A percentile compares a stretch with the other conserved stretches of the same genome.
Evolutionary conservation across 2,797 vertebrate species (phyloP).

Genomic region (Borostomias antarcticus): DNA sequence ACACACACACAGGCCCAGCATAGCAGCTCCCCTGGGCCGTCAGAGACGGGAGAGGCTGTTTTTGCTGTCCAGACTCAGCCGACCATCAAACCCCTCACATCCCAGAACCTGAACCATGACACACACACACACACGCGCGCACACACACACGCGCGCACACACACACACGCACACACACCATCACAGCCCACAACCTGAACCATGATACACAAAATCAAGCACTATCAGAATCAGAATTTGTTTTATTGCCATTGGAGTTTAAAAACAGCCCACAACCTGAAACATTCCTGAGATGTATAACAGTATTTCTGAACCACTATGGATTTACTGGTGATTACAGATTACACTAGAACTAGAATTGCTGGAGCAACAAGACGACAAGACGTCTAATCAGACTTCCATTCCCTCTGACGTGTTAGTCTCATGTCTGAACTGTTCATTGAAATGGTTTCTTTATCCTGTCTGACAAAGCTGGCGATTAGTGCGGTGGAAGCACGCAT

Average conservation of each 20-base stretch:
- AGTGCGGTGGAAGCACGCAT: too few species aligned
- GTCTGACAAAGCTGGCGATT: constrained; percentile 68
- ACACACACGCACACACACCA: too few species aligned
- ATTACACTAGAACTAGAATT: constrained; percentile 3
- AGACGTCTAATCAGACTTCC: constrained; percentile 35
- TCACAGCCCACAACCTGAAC: too few species aligned
- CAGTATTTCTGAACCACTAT: too few species aligned
- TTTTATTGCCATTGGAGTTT: too few species aligned
- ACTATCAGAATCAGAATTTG: too few species aligned
- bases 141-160: too few species aligned
- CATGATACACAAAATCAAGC: too few species aligned
- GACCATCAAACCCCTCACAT: constrained; percentile 8
- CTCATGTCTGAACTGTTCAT: constrained; percentile 56
- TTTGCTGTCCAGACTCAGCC: not conserved
- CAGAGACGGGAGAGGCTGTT: constrained; percentile 1
- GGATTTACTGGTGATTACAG: not conserved
- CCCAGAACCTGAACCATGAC: not conserved
- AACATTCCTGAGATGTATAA: too few species aligned
- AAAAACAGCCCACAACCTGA: too few species aligned
- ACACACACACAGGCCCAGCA: not conserved
- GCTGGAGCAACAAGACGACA: constrained; percentile 33
- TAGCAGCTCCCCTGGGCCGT: not conserved
- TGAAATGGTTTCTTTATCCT: too few species aligned
- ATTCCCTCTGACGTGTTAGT: constrained; percentile 62
- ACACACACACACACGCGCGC: too few species aligned